phyloP scores from a whole-genome alignment of 2,797 vertebrate genomes.

The Enoplosus armatus region DNA sequence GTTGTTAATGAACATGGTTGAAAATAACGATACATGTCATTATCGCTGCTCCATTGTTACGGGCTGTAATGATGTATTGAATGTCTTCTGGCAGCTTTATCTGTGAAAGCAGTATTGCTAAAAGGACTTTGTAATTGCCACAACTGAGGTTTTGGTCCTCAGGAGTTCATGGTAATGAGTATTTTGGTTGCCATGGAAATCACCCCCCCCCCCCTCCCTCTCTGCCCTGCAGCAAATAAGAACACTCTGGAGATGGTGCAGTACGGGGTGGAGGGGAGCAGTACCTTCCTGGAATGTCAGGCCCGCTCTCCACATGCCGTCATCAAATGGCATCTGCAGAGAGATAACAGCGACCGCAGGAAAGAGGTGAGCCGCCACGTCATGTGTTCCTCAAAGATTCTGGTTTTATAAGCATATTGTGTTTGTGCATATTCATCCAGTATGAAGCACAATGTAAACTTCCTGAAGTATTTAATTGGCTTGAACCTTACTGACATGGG shows the following conservation, averaged over 20 bases:
- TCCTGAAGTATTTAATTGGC: not conserved
- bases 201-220: constrained; percentile 55
- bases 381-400: constrained; percentile 10
- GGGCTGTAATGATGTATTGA: constrained; percentile 14
- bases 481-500: not conserved
- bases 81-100: constrained; percentile 26
- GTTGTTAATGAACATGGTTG: constrained; percentile 17
- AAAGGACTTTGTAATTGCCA: constrained; percentile 52
- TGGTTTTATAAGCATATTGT: not conserved
- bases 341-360: constrained; percentile 94
- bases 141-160: constrained; percentile 46
- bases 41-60: constrained; percentile 13
- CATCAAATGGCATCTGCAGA: constrained; percentile 96
- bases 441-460: constrained; percentile 1
- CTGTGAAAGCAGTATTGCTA: not conserved
- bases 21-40: constrained; percentile 14
- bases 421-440: not conserved
- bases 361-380: constrained; percentile 89
- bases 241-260: constrained; percentile 93
- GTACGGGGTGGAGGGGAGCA: constrained; percentile 96
- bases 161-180: constrained; percentile 55
- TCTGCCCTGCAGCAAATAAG: constrained; percentile 90
- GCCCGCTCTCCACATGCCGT: constrained; percentile 94
- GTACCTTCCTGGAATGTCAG: constrained; percentile 97
- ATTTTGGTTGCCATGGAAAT: constrained; percentile 69